Evolutionary conservation across 2,888 invertebrate species (phyloP), one percentile per base, ranked within the genome.

Genomic region (Corbicula japonica): DNA sequence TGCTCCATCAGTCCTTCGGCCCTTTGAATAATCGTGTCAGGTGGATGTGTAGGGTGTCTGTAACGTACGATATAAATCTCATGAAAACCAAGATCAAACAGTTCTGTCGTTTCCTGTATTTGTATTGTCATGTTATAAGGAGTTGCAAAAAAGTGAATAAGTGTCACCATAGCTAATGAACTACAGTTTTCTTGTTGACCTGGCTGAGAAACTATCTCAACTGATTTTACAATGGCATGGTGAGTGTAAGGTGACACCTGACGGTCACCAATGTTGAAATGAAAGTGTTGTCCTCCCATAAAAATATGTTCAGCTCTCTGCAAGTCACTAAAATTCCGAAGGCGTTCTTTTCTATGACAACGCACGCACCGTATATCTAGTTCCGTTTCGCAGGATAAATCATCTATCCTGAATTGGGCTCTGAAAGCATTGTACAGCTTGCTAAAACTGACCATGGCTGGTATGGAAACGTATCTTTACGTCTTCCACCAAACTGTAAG

Each of bases 191-290:
- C 41, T 30, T 50, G 35, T n/a, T 46, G 35, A 12, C 60, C 28
- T 8, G 23, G 8, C 12, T 48, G 15, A n/a, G n/a, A n/a, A 21
- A 46, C 4, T 21, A n/a, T n/a, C n/a, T n/a, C n/a, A 2, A 74
- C 74, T 12, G 30, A 44, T 61, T 66, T 74, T 8, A 74, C 74
- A 28, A 74, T 74, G 18, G 74, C 66, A 52, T 74, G 74, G 34
- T 74, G 74, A 0, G 66, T 60, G 46, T 68, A 68, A 2, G 41
- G 18, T 8, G 23, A 44, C 3, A 38, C 10, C 41, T 65, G 65
- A 4, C 46, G 41, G 3, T 48, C 32, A 0, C 66, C 58, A 34
- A 74, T 21, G 34, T 74, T 50, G 6, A 35, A n/a, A 1, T 48
- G 28, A 10, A 44, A 50, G 5, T 66, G 44, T 32, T 52, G 30